phyloP scores from a whole-genome alignment of 2,888 invertebrate genomes.

The Heliconius ethilla region DNA sequence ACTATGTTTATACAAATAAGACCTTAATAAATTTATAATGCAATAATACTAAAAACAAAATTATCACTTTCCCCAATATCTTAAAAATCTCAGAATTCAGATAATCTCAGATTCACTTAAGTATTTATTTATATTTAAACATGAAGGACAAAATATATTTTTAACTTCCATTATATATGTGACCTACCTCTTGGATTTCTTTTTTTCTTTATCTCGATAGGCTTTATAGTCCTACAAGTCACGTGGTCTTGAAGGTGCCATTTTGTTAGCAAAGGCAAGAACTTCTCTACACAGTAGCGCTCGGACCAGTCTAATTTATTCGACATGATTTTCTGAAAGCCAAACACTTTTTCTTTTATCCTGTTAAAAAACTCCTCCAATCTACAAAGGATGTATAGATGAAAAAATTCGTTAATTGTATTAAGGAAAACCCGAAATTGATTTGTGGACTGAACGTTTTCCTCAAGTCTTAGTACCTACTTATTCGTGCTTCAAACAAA shows the following conservation, averaged over 20 bases:
- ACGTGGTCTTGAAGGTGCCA: conserved; percentile 85
- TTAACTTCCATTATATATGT: background rate
- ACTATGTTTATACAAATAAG: background rate
- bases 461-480: conserved; percentile 18
- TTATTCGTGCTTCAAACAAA: conserved; percentile 16
- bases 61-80: too few species aligned
- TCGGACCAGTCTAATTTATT: conserved; percentile 88
- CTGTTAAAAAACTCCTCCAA: background rate
- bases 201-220: conserved; percentile 69
- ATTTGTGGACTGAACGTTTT: conserved; percentile 25
- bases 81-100: too few species aligned
- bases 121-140: too few species aligned
- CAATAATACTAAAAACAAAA: too few species aligned
- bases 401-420: conserved; percentile 7
- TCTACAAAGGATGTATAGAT: conserved; percentile 9
- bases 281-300: conserved; percentile 88
- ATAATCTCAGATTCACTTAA: too few species aligned
- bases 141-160: conserved; percentile 41
- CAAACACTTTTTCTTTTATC: conserved; percentile 16
- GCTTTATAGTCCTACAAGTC: conserved; percentile 61
- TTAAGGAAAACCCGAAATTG: conserved; percentile 9
- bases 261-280: conserved; percentile 87
- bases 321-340: conserved; percentile 84
- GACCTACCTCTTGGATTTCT: conserved; percentile 76
- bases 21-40: too few species aligned